phyloP scores from a whole-genome alignment of 2,888 invertebrate genomes.

The Theodoxus fluviatilis region DNA sequence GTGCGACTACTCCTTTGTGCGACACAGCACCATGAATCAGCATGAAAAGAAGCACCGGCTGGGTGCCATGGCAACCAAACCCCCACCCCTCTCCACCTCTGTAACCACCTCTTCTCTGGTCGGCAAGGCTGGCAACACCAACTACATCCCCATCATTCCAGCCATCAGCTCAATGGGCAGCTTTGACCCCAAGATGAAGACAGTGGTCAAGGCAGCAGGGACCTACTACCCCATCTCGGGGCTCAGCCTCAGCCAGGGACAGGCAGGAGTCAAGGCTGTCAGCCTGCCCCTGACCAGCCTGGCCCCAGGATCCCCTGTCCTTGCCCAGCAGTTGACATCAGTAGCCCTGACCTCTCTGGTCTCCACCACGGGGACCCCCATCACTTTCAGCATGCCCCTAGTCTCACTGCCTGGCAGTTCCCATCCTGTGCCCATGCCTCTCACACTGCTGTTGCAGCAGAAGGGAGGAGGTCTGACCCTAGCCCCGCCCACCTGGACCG shows the following conservation, averaged over 20 bases:
- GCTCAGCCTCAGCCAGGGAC: constrained; percentile 17
- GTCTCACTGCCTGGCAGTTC: constrained; percentile 18
- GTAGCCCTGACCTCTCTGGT: constrained; percentile 3
- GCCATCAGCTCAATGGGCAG: constrained; percentile 25
- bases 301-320: neutral
- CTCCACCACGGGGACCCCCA: constrained; percentile 13
- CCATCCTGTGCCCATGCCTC: constrained; percentile 32
- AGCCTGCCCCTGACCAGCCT: neutral
- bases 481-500: constrained; percentile 47
- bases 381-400: constrained; percentile 22
- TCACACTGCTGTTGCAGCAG: constrained; percentile 48
- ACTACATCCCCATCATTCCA: constrained; percentile 33
- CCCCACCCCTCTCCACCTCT: constrained; percentile 30
- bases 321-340: constrained; percentile 8
- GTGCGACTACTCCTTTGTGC: constrained; percentile 78
- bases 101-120: constrained; percentile 25
- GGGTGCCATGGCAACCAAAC: constrained; percentile 29
- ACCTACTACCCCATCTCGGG: constrained; percentile 86
- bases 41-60: constrained; percentile 75
- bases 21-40: constrained; percentile 77
- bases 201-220: constrained; percentile 89
- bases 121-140: constrained; percentile 24
- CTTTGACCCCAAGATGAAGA: constrained; percentile 30
- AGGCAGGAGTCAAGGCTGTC: constrained; percentile 14
- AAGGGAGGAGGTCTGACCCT: constrained; percentile 34